Evolutionary conservation across 2,113 vertebrate genomes (phyloP), one percentile per base, ranked within the genome.

Genomic region (Etia nguti): DNA sequence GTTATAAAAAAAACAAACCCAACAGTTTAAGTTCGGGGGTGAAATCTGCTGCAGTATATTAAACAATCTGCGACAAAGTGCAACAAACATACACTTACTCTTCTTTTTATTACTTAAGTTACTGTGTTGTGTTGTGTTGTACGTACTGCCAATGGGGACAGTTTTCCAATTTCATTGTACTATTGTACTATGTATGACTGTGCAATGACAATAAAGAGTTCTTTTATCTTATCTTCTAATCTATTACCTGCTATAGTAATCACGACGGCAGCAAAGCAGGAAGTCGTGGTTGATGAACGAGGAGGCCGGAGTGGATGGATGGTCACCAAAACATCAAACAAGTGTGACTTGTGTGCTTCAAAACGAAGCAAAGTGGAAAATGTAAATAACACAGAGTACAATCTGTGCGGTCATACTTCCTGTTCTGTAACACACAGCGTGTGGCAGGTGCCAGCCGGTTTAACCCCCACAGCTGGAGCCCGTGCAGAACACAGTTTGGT

Each of bases 361-460:
- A 6, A 70, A 60, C 5, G 9, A 60, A 60, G 16, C 8, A 5
- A 59, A 29, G 56, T 29, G 56, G 13, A 4, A 59, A 59, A 29
- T 59, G 34, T 6, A 43, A 24, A 24, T 1, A 41, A 68, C 20
- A 13, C 34, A 2, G 22, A 56, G 54, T 7, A 24, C 20, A 60
- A 6, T 3, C 57, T 10, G 57, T n/a, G 60, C 10, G 6, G 0
- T 13, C 9, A 5, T 20, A 60, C 29, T 62, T 62, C 59, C 59
- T n/a, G 31, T n/a, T 36, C 10, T 20, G 56, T 59, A 1, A 59
- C 26, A 3, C 26, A 36, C 31, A 0, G 59, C 31, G 2, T 0
- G 16, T 0, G 29, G 59, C 59, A 62, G 59, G 29, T 36, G 34
- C 9, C 38, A 41, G 9, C 4, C 4, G 2, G 6, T 18, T 13